Evolutionary conservation across 2,797 vertebrate species (phyloP), one percentile per base, ranked within the genome.

Genomic region (Thaleichthys pacificus): DNA sequence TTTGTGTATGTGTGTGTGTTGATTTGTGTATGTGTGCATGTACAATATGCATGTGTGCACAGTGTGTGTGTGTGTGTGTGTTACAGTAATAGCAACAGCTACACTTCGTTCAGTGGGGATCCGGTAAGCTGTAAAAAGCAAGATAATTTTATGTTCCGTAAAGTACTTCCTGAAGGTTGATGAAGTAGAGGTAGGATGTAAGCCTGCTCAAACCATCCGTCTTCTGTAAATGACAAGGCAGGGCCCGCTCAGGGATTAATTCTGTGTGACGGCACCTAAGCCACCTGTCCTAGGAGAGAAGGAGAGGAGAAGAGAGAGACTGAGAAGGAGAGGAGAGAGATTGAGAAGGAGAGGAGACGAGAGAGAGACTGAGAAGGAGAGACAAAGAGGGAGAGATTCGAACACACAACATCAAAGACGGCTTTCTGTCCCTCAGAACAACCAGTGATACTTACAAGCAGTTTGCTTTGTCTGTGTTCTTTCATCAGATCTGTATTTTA

Each of bases 211-310:
- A 70, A 61, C 30, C 62, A 77, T 80, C 61, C 61, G 72, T 87
- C 87, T 91, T 82, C 71, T 81, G 71, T 57, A 74, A 80, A 77
- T 80, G 84, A 89, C 86, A 82, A 80, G 73, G 68, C 49, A 5
- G 17, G 28, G 56, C 26, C 77, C 72, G 62, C 71, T 72, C 28
- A 5, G 24, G 66, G 79, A 84, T 84, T 85, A 85, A 84, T 72
- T 82, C 69, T 71, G 72, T 80, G 74, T 70, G 81, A 78, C 79
- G 71, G 73, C 78, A 66, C 57, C 17, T 74, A 78, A 60, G 74
- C n/a, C 71, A 58, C 51, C 61, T 73, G 73, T 35, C 74, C 81
- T 60, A 65, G 65, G 76, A 80, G 32, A 71, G 80, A 80, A 80
- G 9, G 42, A 47, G 35, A 47, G 42, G 11, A 47, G 42, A 8